Conservation (phyloP, 2,113 vertebrate species). For the Hyla sarda region DNA sequence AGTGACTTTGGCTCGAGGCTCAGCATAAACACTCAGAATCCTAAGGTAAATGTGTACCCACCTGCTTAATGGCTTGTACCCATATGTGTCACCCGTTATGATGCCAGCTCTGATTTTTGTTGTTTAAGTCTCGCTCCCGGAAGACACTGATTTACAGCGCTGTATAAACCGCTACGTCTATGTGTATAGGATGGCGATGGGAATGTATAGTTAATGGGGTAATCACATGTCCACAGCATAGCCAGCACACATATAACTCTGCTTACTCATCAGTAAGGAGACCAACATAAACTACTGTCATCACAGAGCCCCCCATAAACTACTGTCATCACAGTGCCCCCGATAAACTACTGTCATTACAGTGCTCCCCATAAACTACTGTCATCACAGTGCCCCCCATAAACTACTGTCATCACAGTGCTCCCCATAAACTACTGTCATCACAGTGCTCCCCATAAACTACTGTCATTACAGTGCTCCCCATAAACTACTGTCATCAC, state of each 20-base stretch:
- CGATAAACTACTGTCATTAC: too few relatives aligned
- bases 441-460: too few relatives aligned
- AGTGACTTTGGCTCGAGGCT: conserved; percentile 32
- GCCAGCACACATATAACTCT: not conserved
- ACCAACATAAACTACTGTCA: too few relatives aligned
- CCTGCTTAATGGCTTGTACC: not conserved
- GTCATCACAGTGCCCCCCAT: too few relatives aligned
- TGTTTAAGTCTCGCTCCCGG: not conserved
- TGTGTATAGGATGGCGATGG: not conserved
- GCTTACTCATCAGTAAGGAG: not conserved
- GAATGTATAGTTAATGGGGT: not conserved
- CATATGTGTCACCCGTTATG: not conserved
- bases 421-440: too few relatives aligned
- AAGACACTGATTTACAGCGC: not conserved
- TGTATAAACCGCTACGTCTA: not conserved
- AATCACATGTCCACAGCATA: not conserved
- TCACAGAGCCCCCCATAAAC: too few relatives aligned
- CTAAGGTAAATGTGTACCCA: conserved; percentile 11
- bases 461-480: too few relatives aligned
- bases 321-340: too few relatives aligned
- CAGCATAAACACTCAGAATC: not conserved
- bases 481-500: too few relatives aligned
- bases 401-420: too few relatives aligned
- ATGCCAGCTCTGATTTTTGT: not conserved
- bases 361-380: too few relatives aligned